phyloP scores from a whole-genome alignment of 2,888 invertebrate genomes.

The Rotaria magnacalcarata region DNA sequence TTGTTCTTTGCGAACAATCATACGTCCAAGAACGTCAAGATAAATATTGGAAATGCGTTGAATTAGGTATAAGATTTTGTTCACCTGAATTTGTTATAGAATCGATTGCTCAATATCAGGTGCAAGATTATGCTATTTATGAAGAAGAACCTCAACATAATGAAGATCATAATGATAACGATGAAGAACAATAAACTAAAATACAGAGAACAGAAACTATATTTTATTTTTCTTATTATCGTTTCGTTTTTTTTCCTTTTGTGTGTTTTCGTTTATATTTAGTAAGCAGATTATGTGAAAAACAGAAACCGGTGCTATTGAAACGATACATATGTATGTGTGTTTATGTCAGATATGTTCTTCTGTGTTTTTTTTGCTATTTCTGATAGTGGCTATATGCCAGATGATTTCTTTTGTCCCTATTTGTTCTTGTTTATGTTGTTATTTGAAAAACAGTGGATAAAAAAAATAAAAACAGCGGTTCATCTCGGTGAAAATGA shows the following conservation, averaged over 20 bases:
- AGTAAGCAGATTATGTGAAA: conserved; percentile 29
- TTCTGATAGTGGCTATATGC: background rate
- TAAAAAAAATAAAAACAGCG: background rate
- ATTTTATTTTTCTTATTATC: conserved; percentile 1
- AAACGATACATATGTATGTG: background rate
- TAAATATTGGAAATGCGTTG: conserved; percentile 1
- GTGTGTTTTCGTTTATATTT: conserved; percentile 18
- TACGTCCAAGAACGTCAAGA: conserved; percentile 6
- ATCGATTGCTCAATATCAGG: conserved; percentile 26
- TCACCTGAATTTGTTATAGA: conserved; percentile 20
- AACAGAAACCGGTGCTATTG: background rate
- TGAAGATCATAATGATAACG: background rate
- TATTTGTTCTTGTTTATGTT: background rate
- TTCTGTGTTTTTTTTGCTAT: background rate
- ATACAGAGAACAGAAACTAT: background rate
- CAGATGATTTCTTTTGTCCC: background rate
- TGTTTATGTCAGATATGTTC: background rate
- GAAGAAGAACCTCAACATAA: background rate
- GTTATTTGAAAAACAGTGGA: background rate
- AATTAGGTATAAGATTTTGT: conserved; percentile 32
- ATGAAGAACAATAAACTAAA: background rate
- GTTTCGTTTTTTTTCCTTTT: background rate
- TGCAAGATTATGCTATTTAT: background rate
- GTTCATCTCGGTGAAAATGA: conserved; percentile 1
- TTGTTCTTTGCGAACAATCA: conserved; percentile 31